These are phyloP conservation scores for Lasiurus cinereus DNA, from an alignment of 2,113 vertebrate species.

Conservation along the genomic window DNA sequence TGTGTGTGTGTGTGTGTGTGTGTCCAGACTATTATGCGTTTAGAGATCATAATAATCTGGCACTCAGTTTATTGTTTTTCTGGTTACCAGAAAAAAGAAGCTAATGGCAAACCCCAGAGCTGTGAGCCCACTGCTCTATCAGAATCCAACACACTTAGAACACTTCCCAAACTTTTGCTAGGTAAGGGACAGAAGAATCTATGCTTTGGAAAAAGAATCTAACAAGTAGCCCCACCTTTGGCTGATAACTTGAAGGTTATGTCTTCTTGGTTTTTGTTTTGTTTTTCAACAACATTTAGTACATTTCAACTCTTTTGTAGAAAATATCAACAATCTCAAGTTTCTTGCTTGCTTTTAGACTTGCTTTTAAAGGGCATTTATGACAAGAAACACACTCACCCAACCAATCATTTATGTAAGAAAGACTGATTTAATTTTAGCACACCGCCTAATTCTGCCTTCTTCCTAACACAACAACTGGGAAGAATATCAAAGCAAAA, in stretches of 20 bases:
- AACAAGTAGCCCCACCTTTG: background rate
- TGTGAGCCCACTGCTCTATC: background rate
- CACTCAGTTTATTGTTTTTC: background rate
- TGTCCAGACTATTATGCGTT: no score
- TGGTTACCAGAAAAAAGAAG: background rate
- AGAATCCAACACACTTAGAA: background rate
- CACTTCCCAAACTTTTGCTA: background rate
- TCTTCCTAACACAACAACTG: constrained; percentile 61
- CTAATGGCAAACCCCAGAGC: background rate
- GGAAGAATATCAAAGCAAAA: constrained; percentile 74
- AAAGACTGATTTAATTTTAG: constrained; percentile 65
- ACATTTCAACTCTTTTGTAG: constrained; percentile 13
- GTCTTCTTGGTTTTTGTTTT: background rate
- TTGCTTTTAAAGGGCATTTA: constrained; percentile 53
- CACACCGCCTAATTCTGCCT: constrained; percentile 60
- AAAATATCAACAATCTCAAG: constrained; percentile 41
- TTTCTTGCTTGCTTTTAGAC: constrained; percentile 62
- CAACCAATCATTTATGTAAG: constrained; percentile 60
- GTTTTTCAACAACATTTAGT: background rate
- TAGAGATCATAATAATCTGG: no score
- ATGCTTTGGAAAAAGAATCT: background rate
- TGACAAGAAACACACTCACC: constrained; percentile 58
- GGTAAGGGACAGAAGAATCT: background rate
- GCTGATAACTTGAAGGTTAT: background rate
- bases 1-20: no score